Evolutionary conservation across 2,888 invertebrate species (phyloP).

Genomic region (Mayetiola destructor): DNA sequence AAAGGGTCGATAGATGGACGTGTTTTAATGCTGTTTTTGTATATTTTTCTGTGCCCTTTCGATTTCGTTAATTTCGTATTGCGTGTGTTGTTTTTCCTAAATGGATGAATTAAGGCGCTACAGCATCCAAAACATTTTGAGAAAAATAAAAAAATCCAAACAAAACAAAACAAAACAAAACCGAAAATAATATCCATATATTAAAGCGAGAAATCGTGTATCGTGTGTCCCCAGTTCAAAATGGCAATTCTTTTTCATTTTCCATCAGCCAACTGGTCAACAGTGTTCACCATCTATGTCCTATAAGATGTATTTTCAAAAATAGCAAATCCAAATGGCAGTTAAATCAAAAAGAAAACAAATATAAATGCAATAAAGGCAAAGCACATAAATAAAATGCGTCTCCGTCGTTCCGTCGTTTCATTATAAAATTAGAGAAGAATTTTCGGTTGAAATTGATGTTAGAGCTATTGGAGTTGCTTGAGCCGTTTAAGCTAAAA

Average conservation of each 20-base stretch:
- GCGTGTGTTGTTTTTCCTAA: background rate
- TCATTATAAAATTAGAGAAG: conserved; percentile 11
- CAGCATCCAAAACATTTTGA: background rate
- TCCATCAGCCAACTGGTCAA: background rate
- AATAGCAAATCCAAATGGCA: background rate
- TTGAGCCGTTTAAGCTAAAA: too few relatives aligned
- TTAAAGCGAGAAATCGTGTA: background rate
- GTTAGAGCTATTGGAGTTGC: too few relatives aligned
- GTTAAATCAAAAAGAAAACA: too few relatives aligned
- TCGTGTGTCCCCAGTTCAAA: too few relatives aligned
- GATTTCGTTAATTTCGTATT: background rate
- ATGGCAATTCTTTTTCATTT: too few relatives aligned
- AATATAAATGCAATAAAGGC: conserved; percentile 2
- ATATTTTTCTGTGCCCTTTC: background rate
- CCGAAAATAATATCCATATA: background rate
- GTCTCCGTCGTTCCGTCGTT: background rate
- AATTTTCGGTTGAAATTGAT: background rate
- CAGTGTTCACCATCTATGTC: background rate
- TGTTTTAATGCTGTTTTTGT: background rate
- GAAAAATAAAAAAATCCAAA: too few relatives aligned
- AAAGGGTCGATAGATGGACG: conserved; percentile 3
- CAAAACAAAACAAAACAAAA: too few relatives aligned
- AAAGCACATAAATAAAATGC: background rate
- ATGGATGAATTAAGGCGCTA: background rate
- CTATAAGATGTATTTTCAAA: background rate